Evolutionary conservation across 2,888 invertebrate genomes (phyloP), one percentile per base, ranked within the genome.

Genomic region (Antheraea assamensis): DNA sequence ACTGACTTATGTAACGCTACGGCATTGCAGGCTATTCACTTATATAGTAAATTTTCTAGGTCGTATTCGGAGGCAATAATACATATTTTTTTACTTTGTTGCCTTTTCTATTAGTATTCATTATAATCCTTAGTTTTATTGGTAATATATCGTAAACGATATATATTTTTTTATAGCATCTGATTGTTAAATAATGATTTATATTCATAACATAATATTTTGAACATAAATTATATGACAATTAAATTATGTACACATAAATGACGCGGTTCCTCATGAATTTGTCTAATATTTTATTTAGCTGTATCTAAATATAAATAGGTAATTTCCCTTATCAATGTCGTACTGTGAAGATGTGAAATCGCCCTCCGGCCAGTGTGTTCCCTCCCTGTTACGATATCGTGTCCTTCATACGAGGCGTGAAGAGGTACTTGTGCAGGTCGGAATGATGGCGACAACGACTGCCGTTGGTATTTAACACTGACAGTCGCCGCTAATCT

Each of bases 1-100:
- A 76, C 78, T 78, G 77, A 81, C 86, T 92, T 92, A 92, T 89
- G 85, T 92, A 92, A 92, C 84, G 84, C 80, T 89, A 86, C 92
- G 87, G 87, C 92, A 92, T 86, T 92, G 93, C 92, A 91, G 92
- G 84, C 78, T 87, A 82, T 79, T 68, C 31, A 35, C 35, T 35
- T 68, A 35, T 35, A 35, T 68, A 68, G 31, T 1, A 68, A 68
- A 21, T 10, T 2, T 35, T 35, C 10, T 21, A 35, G 35, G 2
- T 68, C 5, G 21, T 10, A 68, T 35, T 21, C 35, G 30, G 64
- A 31, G 10, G 3, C 17, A 2, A 3, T 61, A n/a, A n/a, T 61
- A 27, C 13, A 27, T 27, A 61, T 64, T 10, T 27, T 30, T 64
- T 30, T 64, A 0, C 4, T 17, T 30, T 64, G 30, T 19, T 17